Evolutionary conservation across 2,888 invertebrate genomes (phyloP), one percentile per base, ranked within the genome.

Genomic region (Allygus modestus): DNA sequence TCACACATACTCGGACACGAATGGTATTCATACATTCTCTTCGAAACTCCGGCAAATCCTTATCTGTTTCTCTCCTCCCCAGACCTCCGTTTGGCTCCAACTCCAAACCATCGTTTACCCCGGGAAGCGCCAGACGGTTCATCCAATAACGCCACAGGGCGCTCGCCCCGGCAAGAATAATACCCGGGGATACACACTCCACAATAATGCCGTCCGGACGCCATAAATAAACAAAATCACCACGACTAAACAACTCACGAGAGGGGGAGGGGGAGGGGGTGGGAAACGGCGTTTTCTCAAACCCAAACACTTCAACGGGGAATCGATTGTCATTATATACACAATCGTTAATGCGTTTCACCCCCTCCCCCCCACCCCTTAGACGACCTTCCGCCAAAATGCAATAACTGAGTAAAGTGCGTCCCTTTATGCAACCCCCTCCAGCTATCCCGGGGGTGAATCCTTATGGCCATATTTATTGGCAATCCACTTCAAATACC

Each of bases 251-350:
- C 71, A 71, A 71, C 37, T 7, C 0, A 71, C 2, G 4, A 5
- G 2, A 1, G 23, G 28, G 12, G 15, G 54, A 12, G 61, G 61
- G n/a, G n/a, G n/a, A n/a, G 20, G 61, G 69, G 33, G 69, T 41
- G 41, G 41, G 41, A 41, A 41, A 23, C 37, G 1, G 71, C 0
- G 15, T 11, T 5, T 1, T 23, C 41, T 41, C 41, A 5, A 33
- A 2, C 20, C 4, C 37, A 33, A 41, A 71, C 71, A 41, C 71
- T 71, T 37, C 71, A 41, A 15, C 37, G 71, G 7, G 69, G 37
- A 71, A 71, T 71, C 41, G 71, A 71, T 71, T 71, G 71, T 71
- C 71, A 71, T 71, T 71, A 71, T 41, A 71, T 71, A 71, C 71
- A 71, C 71, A 71, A 71, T 65, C 71, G 71, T 71, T 71, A 71